Evolutionary conservation across 2,888 invertebrate species (phyloP).

Genomic region (Sclerodermus sp.): DNA sequence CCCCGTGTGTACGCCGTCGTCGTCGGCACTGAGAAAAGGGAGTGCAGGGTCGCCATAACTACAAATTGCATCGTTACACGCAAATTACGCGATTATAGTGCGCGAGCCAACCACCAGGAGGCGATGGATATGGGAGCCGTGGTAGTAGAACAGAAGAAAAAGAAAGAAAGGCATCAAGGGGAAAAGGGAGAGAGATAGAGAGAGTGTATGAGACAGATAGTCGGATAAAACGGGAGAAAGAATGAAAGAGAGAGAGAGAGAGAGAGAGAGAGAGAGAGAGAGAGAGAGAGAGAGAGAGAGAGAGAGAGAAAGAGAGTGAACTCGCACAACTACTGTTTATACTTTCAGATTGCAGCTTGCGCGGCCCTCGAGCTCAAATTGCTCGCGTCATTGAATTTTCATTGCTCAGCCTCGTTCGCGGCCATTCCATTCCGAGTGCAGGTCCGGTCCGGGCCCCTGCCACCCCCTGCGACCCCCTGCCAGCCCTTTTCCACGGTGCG

Average conservation of each 20-base stretch:
- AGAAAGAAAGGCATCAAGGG: constrained; percentile 6
- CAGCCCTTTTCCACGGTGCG: not conserved
- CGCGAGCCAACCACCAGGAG: constrained; percentile 26
- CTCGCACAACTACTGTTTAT: constrained; percentile 39
- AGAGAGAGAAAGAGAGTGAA: constrained; percentile 2
- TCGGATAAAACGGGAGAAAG: constrained; percentile 2
- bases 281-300: constrained; percentile 2
- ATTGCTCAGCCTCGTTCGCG: constrained; percentile 26
- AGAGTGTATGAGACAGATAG: constrained; percentile 1
- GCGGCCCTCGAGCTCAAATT: constrained; percentile 32
- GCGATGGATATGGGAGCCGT: constrained; percentile 12
- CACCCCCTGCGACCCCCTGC: not conserved
- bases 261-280: constrained; percentile 2
- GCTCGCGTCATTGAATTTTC: constrained; percentile 43
- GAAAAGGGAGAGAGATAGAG: not conserved
- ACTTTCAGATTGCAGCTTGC: constrained; percentile 42
- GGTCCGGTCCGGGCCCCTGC: not conserved
- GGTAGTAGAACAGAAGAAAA: constrained; percentile 15
- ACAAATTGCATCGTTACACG: constrained; percentile 52
- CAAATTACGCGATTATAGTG: constrained; percentile 48
- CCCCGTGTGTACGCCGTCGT: constrained; percentile 4
- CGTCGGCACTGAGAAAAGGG: constrained; percentile 10
- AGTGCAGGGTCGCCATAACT: constrained; percentile 38
- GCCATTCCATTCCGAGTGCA: constrained; percentile 8
- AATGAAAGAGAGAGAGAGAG: constrained; percentile 5